phyloP scores from a whole-genome alignment of 2,888 invertebrate genomes.

The Euspilapteryx auroguttella region DNA sequence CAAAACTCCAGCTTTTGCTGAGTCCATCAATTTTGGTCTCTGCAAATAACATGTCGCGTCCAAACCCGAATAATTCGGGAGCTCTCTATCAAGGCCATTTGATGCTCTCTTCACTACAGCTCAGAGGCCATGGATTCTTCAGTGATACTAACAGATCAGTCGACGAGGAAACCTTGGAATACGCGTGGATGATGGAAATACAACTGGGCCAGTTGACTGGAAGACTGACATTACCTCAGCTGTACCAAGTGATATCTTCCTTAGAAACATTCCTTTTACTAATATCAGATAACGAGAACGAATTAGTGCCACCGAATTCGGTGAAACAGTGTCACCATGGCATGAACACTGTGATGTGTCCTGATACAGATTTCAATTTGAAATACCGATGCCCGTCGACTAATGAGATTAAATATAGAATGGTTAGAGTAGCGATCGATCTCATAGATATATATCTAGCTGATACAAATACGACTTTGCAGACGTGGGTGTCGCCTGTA shows the following conservation, averaged over 20 bases:
- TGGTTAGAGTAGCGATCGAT: constrained; percentile 88
- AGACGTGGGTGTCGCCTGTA: constrained; percentile 87
- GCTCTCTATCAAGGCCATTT: constrained; percentile 80
- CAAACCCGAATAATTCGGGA: constrained; percentile 46
- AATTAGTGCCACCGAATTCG: constrained; percentile 78
- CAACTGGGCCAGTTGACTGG: constrained; percentile 93
- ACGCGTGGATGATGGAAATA: constrained; percentile 95
- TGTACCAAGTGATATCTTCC: constrained; percentile 85
- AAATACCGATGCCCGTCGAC: constrained; percentile 78
- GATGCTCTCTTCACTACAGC: constrained; percentile 81
- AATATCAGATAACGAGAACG: constrained; percentile 88
- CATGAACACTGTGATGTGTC: constrained; percentile 68
- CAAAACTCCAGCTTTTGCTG: constrained; percentile 84
- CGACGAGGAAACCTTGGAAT: constrained; percentile 94
- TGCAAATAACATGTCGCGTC: constrained; percentile 71
- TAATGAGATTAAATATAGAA: constrained; percentile 89
- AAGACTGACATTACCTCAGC: constrained; percentile 84
- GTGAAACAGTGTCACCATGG: constrained; percentile 80
- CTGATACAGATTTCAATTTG: constrained; percentile 68
- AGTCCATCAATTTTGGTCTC: constrained; percentile 87
- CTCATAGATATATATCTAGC: constrained; percentile 88
- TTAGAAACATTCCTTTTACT: constrained; percentile 87
- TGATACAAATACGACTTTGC: constrained; percentile 85
- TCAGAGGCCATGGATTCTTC: constrained; percentile 95
- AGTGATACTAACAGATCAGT: constrained; percentile 88